Base-by-base conservation (phyloP, 2,113 vertebrate species). In the Ascaphus truei region DNA sequence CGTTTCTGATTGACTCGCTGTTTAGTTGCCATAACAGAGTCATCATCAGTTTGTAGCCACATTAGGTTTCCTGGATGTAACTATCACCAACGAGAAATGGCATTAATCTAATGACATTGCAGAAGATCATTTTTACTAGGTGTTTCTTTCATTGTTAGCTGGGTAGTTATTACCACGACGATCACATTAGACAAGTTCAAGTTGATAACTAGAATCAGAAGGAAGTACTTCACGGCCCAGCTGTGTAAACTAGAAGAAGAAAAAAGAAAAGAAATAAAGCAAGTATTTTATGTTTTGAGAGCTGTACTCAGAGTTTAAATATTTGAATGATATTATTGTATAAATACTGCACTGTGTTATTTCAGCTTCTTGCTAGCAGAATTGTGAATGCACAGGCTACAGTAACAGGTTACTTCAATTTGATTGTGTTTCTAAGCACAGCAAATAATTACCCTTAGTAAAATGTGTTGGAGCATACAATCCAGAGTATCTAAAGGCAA, bases 261-360 rank as follows among this genome's bases (percentile, higher is more conserved):
- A 45, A 47, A 51, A 34, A 60, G 47, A 71, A 39, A 61, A 71
- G 57, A 71, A 61, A 61, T 52, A 71, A 71, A 52, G 57, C 67
- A 60, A 71, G 57, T 71, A 71, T 71, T 71, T 61, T 52, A 50
- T 71, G 67, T 71, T 71, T 71, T 37, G 57, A 71, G 56, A 69
- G 66, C 56, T 69, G 66, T 36, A 69, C 43, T 15, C 12, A 9
- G 45, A 36, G 61, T 63, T 63, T 34, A 69, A 58, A 71, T 71
- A 71, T 71, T 50, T 71, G 67, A 71, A 71, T 71, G 23, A 71
- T 71, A 61, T 71, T 71, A 71, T 71, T 71, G 57, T 61, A 71
- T 50, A 71, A 71, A 71, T 61, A 71, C 56, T 47, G 47, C 43
- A n/a, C 57, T 52, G 67, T 71, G 67, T 71, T 71, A 71, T 71